Percentiles rank a stretch among this genome's conserved stretches.
Evolutionary conservation across 2,113 vertebrate species (phyloP).

Genomic region (Galemys pyrenaicus): DNA sequence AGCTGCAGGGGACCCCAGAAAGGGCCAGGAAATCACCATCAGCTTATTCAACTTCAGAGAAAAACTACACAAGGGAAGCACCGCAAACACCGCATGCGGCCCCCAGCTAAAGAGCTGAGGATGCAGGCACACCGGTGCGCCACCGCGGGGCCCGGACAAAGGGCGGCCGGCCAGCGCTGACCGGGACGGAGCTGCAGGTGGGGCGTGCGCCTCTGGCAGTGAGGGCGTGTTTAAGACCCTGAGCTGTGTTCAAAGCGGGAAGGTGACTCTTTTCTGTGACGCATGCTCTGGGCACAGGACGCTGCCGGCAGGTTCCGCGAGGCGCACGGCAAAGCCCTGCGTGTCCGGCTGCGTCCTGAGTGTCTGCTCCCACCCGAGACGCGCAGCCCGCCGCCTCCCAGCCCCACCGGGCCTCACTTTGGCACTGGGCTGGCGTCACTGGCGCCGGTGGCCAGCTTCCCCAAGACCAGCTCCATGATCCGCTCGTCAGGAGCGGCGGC

Average conservation of each 20-base stretch:
- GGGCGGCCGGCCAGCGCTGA: neutral
- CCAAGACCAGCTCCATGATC: constrained; percentile 87
- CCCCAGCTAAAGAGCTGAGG: too few relatives aligned
- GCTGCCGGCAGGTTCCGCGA: neutral
- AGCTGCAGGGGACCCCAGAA: neutral
- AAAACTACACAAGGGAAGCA: neutral
- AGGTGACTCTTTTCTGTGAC: accelerated
- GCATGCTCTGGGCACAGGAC: neutral
- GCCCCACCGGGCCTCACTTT: constrained; percentile 85
- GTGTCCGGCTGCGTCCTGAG: neutral
- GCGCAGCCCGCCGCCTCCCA: too few relatives aligned
- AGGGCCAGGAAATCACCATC: neutral
- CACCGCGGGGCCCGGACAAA: neutral
- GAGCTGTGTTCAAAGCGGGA: accelerated
- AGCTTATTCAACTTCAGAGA: neutral
- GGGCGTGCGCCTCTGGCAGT: too few relatives aligned
- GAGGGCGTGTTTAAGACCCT: too few relatives aligned
- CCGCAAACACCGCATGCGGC: neutral
- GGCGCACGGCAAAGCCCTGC: accelerated
- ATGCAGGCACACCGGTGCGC: too few relatives aligned
- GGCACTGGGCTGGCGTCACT: constrained; percentile 79
- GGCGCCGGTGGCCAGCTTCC: constrained; percentile 81
- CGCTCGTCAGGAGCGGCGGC: constrained; percentile 82
- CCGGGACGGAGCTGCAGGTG: too few relatives aligned
- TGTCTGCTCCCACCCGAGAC: accelerated